Percentiles rank a stretch among this genome's conserved stretches.
These are phyloP conservation scores for Nephrotoma appendiculata DNA, from an alignment of 2,888 invertebrate species.

Conservation along the genomic window DNA sequence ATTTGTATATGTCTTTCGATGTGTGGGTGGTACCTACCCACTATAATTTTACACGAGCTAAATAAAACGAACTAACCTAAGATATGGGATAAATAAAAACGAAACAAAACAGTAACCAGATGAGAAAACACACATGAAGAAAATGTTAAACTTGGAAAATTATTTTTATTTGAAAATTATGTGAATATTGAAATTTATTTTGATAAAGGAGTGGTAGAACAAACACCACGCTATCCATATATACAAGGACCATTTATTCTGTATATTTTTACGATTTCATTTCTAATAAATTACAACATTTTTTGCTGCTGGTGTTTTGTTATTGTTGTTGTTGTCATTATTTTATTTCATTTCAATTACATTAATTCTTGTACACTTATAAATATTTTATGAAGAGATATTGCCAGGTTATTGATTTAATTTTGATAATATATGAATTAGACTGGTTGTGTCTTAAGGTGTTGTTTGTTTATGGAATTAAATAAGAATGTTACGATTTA, in stretches of 20 bases:
- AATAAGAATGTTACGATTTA: too few species aligned
- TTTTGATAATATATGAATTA: background rate
- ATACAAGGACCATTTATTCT: background rate
- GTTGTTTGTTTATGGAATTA: too few species aligned
- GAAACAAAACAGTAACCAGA: background rate
- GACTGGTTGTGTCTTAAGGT: too few species aligned
- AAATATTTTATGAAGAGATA: background rate
- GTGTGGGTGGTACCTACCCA: background rate
- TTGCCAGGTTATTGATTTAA: background rate
- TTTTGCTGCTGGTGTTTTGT: background rate
- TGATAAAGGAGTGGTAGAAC: background rate
- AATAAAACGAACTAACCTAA: background rate
- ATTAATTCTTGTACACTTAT: background rate
- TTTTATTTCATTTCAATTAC: background rate
- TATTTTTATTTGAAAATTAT: background rate
- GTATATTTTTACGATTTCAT: background rate
- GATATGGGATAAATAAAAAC: background rate
- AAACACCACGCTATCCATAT: background rate
- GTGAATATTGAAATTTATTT: background rate
- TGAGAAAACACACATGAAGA: background rate
- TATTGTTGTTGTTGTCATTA: background rate
- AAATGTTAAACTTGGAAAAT: background rate
- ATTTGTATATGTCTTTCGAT: background rate
- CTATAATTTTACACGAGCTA: background rate
- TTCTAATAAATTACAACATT: background rate